A percentile compares a stretch with the other conserved stretches of the same genome.
Conservation (phyloP, 2,888 invertebrate genomes). For the Acleris emargana region DNA sequence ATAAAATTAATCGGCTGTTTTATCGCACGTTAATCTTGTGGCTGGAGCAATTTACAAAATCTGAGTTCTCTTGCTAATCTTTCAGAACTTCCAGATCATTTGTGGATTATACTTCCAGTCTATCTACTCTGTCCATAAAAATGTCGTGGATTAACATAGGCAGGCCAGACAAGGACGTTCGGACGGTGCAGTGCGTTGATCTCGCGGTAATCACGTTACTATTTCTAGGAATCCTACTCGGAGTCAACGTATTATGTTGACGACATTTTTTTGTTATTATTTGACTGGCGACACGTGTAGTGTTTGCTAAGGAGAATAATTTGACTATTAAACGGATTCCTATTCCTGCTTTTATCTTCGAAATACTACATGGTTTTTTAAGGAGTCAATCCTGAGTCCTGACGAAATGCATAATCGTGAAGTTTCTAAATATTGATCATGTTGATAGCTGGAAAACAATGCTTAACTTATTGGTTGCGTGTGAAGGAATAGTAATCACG, state of each 20-base stretch:
- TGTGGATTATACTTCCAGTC: neutral
- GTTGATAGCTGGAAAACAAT: too few species aligned
- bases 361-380: too few species aligned
- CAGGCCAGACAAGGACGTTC: conserved; percentile 41
- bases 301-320: neutral
- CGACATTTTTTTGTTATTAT: conserved; percentile 16
- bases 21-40: conserved; percentile 20
- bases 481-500: too few species aligned
- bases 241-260: conserved; percentile 24
- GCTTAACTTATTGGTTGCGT: too few species aligned
- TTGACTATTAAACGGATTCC: too few species aligned
- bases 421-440: too few species aligned
- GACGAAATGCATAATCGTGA: too few species aligned
- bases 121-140: conserved; percentile 6
- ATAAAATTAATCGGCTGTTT: conserved; percentile 35
- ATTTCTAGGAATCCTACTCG: conserved; percentile 38
- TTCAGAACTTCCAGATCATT: conserved; percentile 1
- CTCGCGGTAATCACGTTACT: conserved; percentile 39
- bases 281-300: conserved; percentile 15
- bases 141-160: conserved; percentile 23
- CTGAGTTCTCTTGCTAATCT: conserved; percentile 16
- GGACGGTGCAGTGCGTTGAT: conserved; percentile 41
- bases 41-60: conserved; percentile 27
- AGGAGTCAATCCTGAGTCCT: too few species aligned
- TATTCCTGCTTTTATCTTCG: too few species aligned